Percentiles rank a stretch among this genome's conserved stretches.
Conservation (phyloP, 2,888 invertebrate genomes). For the Hybos culiciformis region DNA sequence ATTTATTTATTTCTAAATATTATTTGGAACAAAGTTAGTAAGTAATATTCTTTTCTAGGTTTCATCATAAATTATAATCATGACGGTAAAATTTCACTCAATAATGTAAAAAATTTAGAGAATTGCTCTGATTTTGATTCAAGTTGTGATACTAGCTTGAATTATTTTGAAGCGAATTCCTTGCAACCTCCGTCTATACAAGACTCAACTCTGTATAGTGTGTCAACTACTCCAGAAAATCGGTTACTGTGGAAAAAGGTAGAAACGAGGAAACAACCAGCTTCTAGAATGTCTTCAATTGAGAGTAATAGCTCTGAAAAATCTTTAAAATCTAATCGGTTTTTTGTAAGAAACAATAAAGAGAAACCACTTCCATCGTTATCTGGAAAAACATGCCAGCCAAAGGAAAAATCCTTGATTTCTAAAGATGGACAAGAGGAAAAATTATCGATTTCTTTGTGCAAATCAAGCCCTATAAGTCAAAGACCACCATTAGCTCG, state of each 20-base stretch:
- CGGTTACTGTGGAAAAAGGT: conserved; percentile 7
- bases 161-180: conserved; percentile 31
- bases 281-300: conserved; percentile 11
- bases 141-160: conserved; percentile 34
- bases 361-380: too few species aligned
- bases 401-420: not conserved
- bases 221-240: not conserved
- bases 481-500: not conserved
- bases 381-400: too few species aligned
- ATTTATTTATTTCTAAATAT: too few species aligned
- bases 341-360: too few species aligned
- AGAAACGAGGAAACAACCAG: conserved; percentile 4
- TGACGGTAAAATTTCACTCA: conserved; percentile 28
- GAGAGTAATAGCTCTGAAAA: conserved; percentile 12
- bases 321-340: conserved; percentile 6
- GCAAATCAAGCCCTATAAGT: not conserved
- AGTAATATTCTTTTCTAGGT: too few species aligned
- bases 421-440: not conserved
- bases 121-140: conserved; percentile 36
- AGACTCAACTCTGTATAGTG: not conserved
- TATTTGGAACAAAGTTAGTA: too few species aligned
- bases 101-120: conserved; percentile 33
- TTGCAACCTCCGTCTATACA: too few species aligned
- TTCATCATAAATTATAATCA: conserved; percentile 31
- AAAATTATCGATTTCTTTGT: not conserved